These are phyloP conservation scores for Calidris pygmaea DNA, from an alignment of 2,113 vertebrate species.

Conservation along the genomic window DNA sequence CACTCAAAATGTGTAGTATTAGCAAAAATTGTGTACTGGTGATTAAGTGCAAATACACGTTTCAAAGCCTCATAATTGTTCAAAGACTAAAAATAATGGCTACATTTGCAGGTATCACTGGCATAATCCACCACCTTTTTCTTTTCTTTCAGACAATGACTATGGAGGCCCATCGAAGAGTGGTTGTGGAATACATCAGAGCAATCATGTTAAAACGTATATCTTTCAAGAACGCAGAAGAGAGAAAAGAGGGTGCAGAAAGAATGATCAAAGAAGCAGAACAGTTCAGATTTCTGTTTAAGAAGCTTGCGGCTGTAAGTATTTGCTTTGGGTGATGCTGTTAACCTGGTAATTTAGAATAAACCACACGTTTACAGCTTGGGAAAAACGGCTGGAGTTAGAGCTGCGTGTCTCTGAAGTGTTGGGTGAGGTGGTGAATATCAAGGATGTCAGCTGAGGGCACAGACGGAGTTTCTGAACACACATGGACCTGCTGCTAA, in stretches of 20 bases:
- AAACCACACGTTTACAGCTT: not conserved
- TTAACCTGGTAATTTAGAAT: not conserved
- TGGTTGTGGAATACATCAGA: constrained; percentile 94
- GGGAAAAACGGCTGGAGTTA: not conserved
- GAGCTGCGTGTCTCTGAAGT: not conserved
- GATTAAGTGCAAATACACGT: not conserved
- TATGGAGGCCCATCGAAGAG: constrained; percentile 85
- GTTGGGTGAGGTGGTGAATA: not conserved
- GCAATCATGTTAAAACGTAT: constrained; percentile 95
- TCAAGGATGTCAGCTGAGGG: not conserved
- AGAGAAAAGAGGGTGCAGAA: constrained; percentile 93
- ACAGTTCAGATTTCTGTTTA: constrained; percentile 93
- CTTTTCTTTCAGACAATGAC: constrained; percentile 86
- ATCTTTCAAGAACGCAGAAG: constrained; percentile 89
- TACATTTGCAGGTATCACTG: not conserved
- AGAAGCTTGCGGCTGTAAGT: constrained; percentile 84
- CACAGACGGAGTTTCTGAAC: not conserved
- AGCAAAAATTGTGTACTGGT: not conserved
- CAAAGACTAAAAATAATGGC: not conserved
- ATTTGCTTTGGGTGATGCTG: not conserved
- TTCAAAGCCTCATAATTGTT: not conserved
- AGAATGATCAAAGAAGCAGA: constrained; percentile 93
- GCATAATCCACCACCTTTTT: not conserved
- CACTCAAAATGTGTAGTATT: not conserved
- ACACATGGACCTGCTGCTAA: not conserved